Evolutionary conservation across 1,140 invertebrate genomes (phyloP).

Genomic region (Tetraneura akinire): DNA sequence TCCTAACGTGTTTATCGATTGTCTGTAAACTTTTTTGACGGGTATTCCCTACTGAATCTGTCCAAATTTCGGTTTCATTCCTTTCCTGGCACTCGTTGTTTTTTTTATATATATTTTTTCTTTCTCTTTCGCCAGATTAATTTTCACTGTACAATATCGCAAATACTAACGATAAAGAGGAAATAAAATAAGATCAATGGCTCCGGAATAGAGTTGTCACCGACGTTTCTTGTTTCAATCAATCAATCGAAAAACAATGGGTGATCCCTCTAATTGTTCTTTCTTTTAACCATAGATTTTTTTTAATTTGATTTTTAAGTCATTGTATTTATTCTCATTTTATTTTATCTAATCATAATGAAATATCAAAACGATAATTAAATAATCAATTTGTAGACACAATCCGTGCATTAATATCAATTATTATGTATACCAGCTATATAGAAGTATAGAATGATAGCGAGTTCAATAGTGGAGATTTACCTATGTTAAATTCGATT

Average conservation of each 20-base stretch:
- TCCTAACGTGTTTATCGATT: slow-evolving; percentile 22
- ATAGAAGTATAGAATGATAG: no score
- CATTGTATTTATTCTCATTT: background rate
- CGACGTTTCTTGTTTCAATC: slow-evolving; percentile 23
- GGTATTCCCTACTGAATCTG: slow-evolving; percentile 1
- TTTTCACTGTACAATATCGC: background rate
- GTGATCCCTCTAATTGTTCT: background rate
- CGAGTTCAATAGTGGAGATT: background rate
- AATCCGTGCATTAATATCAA: no score
- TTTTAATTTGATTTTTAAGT: background rate
- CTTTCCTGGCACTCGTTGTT: background rate
- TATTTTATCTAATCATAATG: no score
- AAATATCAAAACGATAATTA: background rate
- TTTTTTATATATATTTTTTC: slow-evolving; percentile 1
- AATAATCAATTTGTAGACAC: background rate
- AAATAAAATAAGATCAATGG: slow-evolving; percentile 26
- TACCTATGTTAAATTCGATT: background rate
- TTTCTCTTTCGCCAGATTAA: background rate
- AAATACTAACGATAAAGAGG: background rate
- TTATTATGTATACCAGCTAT: no score
- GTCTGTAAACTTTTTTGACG: slow-evolving; percentile 33
- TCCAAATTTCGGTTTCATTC: slow-evolving; percentile 14
- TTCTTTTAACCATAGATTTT: background rate
- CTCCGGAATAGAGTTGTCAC: slow-evolving; percentile 18
- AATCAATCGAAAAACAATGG: slow-evolving; percentile 25